Percentiles rank a stretch among this genome's conserved stretches.
Conservation (phyloP, 2,797 vertebrate genomes). For the Cossypha polioptera region DNA sequence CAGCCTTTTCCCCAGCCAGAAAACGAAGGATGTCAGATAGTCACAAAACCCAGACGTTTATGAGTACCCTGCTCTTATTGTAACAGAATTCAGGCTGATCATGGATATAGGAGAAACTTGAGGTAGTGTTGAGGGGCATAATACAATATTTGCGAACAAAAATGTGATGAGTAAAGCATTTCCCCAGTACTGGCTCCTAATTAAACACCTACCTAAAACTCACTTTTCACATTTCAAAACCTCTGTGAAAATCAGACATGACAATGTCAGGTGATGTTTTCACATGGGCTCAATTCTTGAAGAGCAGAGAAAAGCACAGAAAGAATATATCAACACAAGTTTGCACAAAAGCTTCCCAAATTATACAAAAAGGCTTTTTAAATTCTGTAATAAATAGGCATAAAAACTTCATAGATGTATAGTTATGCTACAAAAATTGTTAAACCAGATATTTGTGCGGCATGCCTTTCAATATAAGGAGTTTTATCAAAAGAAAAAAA, state of each 20-base stretch:
- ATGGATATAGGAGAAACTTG: not conserved
- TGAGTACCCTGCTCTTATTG: not conserved
- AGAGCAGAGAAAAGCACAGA: not conserved
- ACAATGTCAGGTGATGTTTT: not conserved
- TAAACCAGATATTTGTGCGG: not conserved
- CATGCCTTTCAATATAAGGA: not conserved
- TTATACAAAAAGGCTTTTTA: not conserved
- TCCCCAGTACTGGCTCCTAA: not conserved
- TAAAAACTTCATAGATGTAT: not conserved
- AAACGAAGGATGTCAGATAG: not conserved
- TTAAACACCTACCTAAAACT: not conserved
- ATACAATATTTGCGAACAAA: not conserved
- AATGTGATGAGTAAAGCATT: not conserved
- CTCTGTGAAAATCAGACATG: not conserved
- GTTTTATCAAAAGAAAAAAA: not conserved
- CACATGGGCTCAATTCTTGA: not conserved
- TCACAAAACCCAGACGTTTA: not conserved
- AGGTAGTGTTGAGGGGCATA: not conserved
- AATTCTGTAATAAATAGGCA: not conserved
- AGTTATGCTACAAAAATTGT: not conserved
- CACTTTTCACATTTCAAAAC: not conserved
- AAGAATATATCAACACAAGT: not conserved
- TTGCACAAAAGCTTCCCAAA: not conserved
- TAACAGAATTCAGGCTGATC: not conserved
- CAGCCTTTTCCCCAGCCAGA: not conserved